A percentile compares a stretch with the other conserved stretches of the same genome.
These are phyloP conservation scores for Pollenia griseotomentosa DNA, from an alignment of 2,888 invertebrate genomes.

Conservation along the genomic window DNA sequence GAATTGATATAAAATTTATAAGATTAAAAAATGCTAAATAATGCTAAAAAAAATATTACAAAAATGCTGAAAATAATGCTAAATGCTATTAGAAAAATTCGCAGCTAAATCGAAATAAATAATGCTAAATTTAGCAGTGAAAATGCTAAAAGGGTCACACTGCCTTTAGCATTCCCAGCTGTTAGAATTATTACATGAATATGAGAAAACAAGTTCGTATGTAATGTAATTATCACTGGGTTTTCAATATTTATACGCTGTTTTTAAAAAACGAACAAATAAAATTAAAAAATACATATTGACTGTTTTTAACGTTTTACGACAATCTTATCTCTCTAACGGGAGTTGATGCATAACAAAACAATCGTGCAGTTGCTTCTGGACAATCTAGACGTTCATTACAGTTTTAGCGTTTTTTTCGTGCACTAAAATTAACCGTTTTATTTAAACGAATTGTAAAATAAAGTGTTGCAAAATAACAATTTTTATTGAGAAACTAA, in stretches of 20 bases:
- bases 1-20: too few species aligned
- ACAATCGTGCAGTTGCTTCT: slow-evolving; percentile 44
- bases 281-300: slow-evolving; percentile 15
- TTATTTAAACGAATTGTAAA: neutral
- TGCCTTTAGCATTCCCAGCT: neutral
- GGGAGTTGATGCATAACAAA: slow-evolving; percentile 28
- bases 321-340: slow-evolving; percentile 23
- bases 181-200: slow-evolving; percentile 3
- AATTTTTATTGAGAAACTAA: neutral
- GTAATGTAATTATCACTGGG: slow-evolving; percentile 14
- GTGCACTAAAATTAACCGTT: neutral
- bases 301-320: slow-evolving; percentile 15
- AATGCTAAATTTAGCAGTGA: too few species aligned
- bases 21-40: too few species aligned
- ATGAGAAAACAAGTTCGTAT: neutral
- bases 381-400: slow-evolving; percentile 1
- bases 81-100: too few species aligned
- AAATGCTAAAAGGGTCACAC: too few species aligned
- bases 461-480: neutral
- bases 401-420: neutral
- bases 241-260: neutral
- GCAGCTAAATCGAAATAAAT: too few species aligned
- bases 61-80: too few species aligned
- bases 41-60: too few species aligned
- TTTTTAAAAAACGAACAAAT: neutral